These are phyloP conservation scores for Metopia argyrocephala DNA, from an alignment of 2,888 invertebrate genomes.

Conservation along the genomic window DNA sequence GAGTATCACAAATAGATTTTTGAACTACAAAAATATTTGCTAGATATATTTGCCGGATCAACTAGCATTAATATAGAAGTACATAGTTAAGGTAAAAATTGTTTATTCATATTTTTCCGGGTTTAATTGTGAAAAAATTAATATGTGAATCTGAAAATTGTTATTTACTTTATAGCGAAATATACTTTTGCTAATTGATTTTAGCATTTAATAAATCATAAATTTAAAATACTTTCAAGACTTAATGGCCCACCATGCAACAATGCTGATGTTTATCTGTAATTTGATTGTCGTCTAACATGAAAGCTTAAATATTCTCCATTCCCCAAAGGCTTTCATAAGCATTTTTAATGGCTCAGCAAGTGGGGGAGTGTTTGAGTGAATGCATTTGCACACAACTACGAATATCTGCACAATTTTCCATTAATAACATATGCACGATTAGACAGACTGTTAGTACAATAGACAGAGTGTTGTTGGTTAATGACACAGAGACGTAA, in stretches of 20 bases:
- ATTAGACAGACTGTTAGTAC: not conserved
- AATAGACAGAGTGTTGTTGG: not conserved
- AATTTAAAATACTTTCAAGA: slow-evolving; percentile 50
- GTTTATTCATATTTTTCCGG: no score
- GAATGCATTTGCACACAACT: not conserved
- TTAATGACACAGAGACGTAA: slow-evolving; percentile 23
- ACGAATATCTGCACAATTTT: not conserved
- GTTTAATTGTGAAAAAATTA: no score
- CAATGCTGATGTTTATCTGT: slow-evolving; percentile 58
- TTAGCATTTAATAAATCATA: slow-evolving; percentile 58
- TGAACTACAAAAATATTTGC: no score
- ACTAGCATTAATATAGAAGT: no score
- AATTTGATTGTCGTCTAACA: slow-evolving; percentile 63
- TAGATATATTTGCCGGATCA: no score
- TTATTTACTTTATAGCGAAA: no score
- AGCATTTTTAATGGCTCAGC: no score
- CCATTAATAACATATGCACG: not conserved
- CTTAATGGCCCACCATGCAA: slow-evolving; percentile 56
- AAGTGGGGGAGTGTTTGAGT: not conserved
- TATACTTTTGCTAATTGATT: slow-evolving; percentile 49
- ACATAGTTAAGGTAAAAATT: no score
- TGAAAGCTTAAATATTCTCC: slow-evolving; percentile 47
- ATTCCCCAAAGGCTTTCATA: not conserved
- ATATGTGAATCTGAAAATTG: no score
- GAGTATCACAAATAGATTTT: no score